Conservation (phyloP, 1,140 invertebrate species). For the Papilio aristodemus region DNA sequence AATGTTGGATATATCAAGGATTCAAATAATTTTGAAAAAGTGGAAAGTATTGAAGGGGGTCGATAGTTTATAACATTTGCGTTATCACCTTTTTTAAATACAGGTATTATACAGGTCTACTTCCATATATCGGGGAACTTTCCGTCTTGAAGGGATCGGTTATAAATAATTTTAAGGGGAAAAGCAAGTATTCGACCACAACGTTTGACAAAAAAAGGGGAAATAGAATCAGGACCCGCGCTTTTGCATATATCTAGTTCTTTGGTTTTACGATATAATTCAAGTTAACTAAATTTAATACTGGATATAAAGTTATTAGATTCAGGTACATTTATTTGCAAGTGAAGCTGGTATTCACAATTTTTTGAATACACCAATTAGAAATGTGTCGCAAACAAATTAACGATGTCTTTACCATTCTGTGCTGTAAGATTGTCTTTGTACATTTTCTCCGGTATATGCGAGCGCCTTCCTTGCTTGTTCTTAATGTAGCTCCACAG, state of each 20-base stretch:
- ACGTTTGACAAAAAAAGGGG: background rate
- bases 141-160: background rate
- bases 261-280: background rate
- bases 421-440: background rate
- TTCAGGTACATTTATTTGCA: background rate
- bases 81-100: conserved; percentile 11
- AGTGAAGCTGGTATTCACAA: conserved; percentile 10
- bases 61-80: background rate
- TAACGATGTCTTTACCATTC: conserved; percentile 13
- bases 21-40: conserved; percentile 15
- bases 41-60: conserved; percentile 8
- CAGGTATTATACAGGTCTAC: conserved; percentile 1
- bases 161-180: background rate
- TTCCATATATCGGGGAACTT: conserved; percentile 1
- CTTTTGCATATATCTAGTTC: background rate
- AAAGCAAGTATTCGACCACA: background rate
- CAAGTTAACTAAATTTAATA: background rate
- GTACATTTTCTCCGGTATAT: background rate
- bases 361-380: conserved; percentile 25
- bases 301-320: background rate
- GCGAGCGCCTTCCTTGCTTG: conserved; percentile 1
- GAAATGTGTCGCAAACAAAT: conserved; percentile 30
- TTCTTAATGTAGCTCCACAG: conserved; percentile 1
- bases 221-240: background rate
- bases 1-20: background rate